Evolutionary conservation across 2,888 invertebrate species (phyloP), one percentile per base, ranked within the genome.

Genomic region (Lithophane ornitopus): DNA sequence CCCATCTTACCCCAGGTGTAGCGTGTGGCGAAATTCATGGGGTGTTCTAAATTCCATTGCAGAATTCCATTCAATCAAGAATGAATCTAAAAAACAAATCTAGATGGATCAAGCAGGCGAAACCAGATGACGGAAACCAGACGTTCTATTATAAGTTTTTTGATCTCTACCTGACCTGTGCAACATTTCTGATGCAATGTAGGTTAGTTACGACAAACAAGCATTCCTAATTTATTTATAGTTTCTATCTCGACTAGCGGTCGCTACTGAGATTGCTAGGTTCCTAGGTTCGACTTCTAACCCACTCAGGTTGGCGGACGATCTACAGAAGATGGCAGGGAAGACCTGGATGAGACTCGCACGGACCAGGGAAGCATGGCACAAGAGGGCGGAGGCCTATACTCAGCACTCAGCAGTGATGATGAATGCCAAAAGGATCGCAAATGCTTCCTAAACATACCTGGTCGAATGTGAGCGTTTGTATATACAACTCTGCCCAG

Each of bases 61-160:
- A 54, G n/a, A 79, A 49, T 9, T 56, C 54, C 44, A 39, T 54
- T 72, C 52, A 46, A 65, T 81, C 81, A 61, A 28, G 65, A 81
- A 22, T 66, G 39, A 61, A 46, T 39, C 44, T 22, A 81, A 39
- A 39, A n/a, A 66, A 74, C 59, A 61, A 19, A 61, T 61, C 34
- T 59, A 12, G 46, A 66, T 66, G 59, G 66, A 65, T 52, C 16
- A 26, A 54, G 28, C 52, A 34, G n/a, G n/a, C n/a, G n/a, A n/a
- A n/a, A n/a, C n/a, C n/a, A n/a, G n/a, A n/a, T 54, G 78, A 78
- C 54, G 54, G 39, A 66, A 66, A 66, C 22, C 78, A 81, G 74
- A 81, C 59, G n/a, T 28, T 39, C 80, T 66, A 9, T 65, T 46
- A 59, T 54, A 61, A 39, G 65, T 46, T 73, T 73, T 54, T 46